A percentile compares a stretch with the other conserved stretches of the same genome.
Evolutionary conservation across 2,888 invertebrate species (phyloP).

Genomic region (Octodonta nipae): DNA sequence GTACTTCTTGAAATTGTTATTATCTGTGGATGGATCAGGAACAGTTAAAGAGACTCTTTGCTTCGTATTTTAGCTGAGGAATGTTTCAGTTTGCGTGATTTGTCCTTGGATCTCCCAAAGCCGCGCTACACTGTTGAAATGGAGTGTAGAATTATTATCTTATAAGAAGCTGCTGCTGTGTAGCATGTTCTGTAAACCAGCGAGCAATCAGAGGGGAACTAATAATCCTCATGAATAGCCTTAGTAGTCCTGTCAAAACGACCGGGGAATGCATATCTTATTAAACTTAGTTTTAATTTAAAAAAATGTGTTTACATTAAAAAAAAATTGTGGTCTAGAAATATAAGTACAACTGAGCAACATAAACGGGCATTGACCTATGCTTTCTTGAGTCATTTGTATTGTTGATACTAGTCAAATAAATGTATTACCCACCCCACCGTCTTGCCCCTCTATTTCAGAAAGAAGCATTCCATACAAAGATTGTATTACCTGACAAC

Average conservation of each 20-base stretch:
- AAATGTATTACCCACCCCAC: conserved; percentile 36
- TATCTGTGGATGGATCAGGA: conserved; percentile 15
- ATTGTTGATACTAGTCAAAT: conserved; percentile 39
- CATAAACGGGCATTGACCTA: neutral
- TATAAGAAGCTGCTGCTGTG: conserved; percentile 24
- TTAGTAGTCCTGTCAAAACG: conserved; percentile 35
- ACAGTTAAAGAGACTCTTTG: neutral
- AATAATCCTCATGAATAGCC: conserved; percentile 27
- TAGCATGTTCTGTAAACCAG: conserved; percentile 19
- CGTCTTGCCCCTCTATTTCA: conserved; percentile 37
- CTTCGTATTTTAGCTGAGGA: neutral
- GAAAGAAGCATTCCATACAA: conserved; percentile 38
- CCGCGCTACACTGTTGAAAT: too few species aligned
- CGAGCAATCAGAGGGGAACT: conserved; percentile 23
- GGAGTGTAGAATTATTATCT: too few species aligned
- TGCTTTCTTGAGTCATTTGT: conserved; percentile 16
- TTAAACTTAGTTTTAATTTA: conserved; percentile 34
- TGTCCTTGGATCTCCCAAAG: conserved; percentile 10
- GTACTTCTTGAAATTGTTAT: too few species aligned
- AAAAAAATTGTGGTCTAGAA: conserved; percentile 32
- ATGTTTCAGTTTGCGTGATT: neutral
- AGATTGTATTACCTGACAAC: conserved; percentile 44
- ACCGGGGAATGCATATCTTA: conserved; percentile 37
- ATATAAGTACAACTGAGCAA: conserved; percentile 28
- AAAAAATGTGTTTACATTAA: conserved; percentile 36